Evolutionary conservation across 2,113 vertebrate genomes (phyloP).

Genomic region (Syrmaticus mikado): DNA sequence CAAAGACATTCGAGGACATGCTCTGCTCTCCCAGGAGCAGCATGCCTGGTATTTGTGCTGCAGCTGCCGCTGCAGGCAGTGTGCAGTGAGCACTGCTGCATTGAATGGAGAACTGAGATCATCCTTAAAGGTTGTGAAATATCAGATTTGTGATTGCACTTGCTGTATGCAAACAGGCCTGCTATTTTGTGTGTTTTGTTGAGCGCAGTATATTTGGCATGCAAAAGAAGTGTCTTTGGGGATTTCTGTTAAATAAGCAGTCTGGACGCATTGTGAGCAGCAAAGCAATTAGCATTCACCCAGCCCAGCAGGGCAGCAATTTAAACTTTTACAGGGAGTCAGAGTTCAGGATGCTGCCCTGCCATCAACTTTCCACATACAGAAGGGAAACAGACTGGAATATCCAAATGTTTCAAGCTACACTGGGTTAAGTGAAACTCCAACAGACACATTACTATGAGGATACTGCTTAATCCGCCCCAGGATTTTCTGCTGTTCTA

Average conservation of each 20-base stretch:
- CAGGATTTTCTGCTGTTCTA: constrained; percentile 74
- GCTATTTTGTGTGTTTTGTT: neutral
- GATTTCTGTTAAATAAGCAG: constrained; percentile 58
- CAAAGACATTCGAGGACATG: neutral
- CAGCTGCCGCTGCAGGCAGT: neutral
- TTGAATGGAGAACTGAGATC: neutral
- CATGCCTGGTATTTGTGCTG: neutral
- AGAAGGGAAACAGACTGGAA: constrained; percentile 60
- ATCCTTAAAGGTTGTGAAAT: neutral
- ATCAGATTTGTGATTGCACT: neutral
- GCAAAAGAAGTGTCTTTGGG: constrained; percentile 53
- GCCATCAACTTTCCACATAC: constrained; percentile 68
- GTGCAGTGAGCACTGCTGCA: neutral
- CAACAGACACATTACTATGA: constrained; percentile 48
- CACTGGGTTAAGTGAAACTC: constrained; percentile 69
- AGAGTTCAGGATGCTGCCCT: constrained; percentile 63
- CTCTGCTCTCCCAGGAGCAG: neutral
- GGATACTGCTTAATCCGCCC: constrained; percentile 69
- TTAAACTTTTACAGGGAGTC: constrained; percentile 73
- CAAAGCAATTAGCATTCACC: constrained; percentile 76
- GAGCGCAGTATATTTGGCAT: constrained; percentile 59
- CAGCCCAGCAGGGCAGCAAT: constrained; percentile 66
- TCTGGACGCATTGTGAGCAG: constrained; percentile 44
- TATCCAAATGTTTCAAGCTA: constrained; percentile 65
- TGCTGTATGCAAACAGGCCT: neutral